These are phyloP conservation scores for Drosophila ohnishii DNA, from an alignment of 1,140 invertebrate species.

Conservation along the genomic window DNA sequence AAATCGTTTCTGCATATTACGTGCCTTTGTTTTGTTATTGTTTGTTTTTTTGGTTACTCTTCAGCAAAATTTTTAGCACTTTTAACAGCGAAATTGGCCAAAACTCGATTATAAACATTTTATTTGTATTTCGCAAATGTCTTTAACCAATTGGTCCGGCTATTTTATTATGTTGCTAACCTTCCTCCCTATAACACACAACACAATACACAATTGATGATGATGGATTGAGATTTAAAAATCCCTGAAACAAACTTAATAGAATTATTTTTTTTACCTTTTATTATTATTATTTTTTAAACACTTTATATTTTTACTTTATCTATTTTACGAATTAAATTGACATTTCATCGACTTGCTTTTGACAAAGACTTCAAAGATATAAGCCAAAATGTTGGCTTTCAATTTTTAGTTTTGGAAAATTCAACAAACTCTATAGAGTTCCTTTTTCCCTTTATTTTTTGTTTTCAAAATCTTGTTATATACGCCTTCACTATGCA, in stretches of 20 bases:
- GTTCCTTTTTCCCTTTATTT: neutral
- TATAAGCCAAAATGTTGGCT: neutral
- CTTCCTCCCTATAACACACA: constrained; percentile 11
- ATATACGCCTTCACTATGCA: neutral
- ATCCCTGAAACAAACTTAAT: too few relatives aligned
- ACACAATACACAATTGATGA: neutral
- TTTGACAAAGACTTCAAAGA: constrained; percentile 5
- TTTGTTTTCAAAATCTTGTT: constrained; percentile 5
- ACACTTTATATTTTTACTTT: too few relatives aligned
- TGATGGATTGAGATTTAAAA: too few relatives aligned
- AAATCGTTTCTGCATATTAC: constrained; percentile 27
- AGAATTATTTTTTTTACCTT: too few relatives aligned
- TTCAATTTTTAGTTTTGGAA: constrained; percentile 4
- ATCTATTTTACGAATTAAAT: neutral
- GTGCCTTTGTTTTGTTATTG: constrained; percentile 24
- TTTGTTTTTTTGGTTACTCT: constrained; percentile 33
- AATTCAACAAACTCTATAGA: neutral
- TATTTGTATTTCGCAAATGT: constrained; percentile 52
- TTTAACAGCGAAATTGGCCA: constrained; percentile 48
- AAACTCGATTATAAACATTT: constrained; percentile 19
- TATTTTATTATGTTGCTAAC: constrained; percentile 69
- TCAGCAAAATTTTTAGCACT: constrained; percentile 38
- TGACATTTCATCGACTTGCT: neutral
- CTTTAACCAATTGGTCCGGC: constrained; percentile 58
- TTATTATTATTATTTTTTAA: too few relatives aligned